A percentile compares a stretch with the other conserved stretches of the same genome.
These are phyloP conservation scores for Eira barbara DNA, from an alignment of 2,113 vertebrate genomes.

Conservation along the genomic window DNA sequence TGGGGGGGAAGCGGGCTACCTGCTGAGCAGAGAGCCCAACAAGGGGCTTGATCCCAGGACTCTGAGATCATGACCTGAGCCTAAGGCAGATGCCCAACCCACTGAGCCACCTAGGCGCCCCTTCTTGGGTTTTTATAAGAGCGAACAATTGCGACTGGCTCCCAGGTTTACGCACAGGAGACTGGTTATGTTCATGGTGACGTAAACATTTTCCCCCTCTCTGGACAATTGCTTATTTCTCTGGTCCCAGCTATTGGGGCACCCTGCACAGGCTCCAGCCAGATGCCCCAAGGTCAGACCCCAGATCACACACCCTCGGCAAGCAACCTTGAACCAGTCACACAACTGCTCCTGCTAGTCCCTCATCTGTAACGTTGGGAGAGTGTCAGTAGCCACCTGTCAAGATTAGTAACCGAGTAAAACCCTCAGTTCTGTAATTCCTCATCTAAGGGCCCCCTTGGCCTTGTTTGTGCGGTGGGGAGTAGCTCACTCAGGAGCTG, in stretches of 20 bases:
- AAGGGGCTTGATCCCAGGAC: too few species aligned
- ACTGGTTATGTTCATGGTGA: background rate
- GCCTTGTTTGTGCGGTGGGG: background rate
- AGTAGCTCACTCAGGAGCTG: background rate
- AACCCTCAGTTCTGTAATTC: background rate
- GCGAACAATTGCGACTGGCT: background rate
- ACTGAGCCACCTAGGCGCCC: too few species aligned
- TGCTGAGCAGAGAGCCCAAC: too few species aligned
- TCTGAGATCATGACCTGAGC: too few species aligned
- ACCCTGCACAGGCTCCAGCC: background rate
- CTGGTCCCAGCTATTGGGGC: background rate
- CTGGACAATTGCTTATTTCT: background rate
- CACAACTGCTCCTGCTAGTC: background rate
- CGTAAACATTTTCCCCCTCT: background rate
- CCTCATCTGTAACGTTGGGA: background rate
- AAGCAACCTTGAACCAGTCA: background rate
- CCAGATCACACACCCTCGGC: background rate
- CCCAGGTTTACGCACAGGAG: background rate
- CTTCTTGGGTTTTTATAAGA: background rate
- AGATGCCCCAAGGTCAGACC: background rate
- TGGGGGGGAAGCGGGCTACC: too few species aligned
- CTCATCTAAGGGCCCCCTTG: background rate
- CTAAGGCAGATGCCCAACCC: too few species aligned
- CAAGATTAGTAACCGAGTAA: background rate
- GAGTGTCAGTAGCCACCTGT: background rate